A percentile compares a stretch with the other conserved stretches of the same genome.
Conservation (phyloP, 1,140 invertebrate species). For the Physella acuta region DNA sequence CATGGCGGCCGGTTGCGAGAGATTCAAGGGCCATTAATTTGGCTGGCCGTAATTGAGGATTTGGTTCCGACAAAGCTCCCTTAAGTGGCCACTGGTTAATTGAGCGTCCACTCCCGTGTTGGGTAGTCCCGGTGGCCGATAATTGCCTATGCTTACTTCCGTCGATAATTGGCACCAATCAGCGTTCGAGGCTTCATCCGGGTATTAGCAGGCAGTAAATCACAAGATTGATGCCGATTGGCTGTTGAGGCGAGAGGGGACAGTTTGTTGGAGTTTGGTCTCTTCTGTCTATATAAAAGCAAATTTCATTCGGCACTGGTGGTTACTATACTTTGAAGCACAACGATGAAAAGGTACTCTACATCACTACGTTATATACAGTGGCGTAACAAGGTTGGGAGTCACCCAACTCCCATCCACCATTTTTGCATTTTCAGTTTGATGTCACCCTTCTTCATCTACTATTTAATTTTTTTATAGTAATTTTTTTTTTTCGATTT, state of each 20-base stretch:
- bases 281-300: too few species aligned
- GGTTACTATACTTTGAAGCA: too few species aligned
- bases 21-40: conserved; percentile 16
- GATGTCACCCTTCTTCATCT: too few species aligned
- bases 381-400: too few species aligned
- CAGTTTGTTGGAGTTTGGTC: too few species aligned
- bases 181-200: conserved; percentile 1
- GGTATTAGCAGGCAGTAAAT: conserved; percentile 14
- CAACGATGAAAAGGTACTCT: too few species aligned
- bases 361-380: too few species aligned
- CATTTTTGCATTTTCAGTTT: too few species aligned
- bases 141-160: conserved; percentile 14
- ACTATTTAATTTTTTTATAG: too few species aligned
- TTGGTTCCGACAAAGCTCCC: conserved; percentile 5
- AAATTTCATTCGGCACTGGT: too few species aligned
- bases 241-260: conserved; percentile 1
- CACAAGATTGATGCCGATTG: conserved; percentile 6
- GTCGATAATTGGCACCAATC: conserved; percentile 14
- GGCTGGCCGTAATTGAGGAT: conserved; percentile 4
- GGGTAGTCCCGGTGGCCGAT: conserved; percentile 5
- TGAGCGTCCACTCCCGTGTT: conserved; percentile 3
- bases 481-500: too few species aligned
- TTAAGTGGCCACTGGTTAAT: conserved; percentile 14
- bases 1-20: not conserved
- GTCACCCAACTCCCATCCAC: too few species aligned